Percentiles rank a stretch among this genome's conserved stretches.
phyloP scores from a whole-genome alignment of 1,140 invertebrate genomes.

The Drosophila pseudoobscura region DNA sequence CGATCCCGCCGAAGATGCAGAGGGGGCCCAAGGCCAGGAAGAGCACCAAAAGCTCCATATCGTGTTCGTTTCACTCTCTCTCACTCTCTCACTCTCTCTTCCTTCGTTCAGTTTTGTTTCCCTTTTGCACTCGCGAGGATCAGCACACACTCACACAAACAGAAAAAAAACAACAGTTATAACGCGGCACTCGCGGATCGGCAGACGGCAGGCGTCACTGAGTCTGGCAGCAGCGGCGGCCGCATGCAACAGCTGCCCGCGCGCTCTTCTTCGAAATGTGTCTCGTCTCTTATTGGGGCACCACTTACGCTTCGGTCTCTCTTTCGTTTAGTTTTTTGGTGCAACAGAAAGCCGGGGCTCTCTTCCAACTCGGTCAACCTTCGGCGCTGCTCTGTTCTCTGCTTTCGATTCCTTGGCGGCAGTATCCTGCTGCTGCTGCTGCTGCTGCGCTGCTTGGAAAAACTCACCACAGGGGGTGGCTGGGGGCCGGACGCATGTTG shows the following conservation, averaged over 20 bases:
- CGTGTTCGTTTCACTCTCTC: not conserved
- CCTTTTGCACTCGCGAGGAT: slow-evolving; percentile 57
- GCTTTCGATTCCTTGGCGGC: slow-evolving; percentile 51
- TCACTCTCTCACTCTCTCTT: not conserved
- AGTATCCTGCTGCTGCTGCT: slow-evolving; percentile 9
- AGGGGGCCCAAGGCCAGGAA: slow-evolving; percentile 23
- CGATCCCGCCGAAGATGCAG: slow-evolving; percentile 25
- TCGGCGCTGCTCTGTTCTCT: slow-evolving; percentile 65
- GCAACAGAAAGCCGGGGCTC: slow-evolving; percentile 27
- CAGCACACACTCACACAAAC: slow-evolving; percentile 47
- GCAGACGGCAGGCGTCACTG: slow-evolving; percentile 61
- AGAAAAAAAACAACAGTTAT: slow-evolving; percentile 55
- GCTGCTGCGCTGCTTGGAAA: slow-evolving; percentile 5
- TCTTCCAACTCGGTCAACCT: slow-evolving; percentile 75
- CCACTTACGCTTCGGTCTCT: slow-evolving; percentile 1
- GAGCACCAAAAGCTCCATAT: slow-evolving; percentile 15
- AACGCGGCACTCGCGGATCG: slow-evolving; percentile 25
- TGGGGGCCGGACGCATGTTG: slow-evolving; percentile 43
- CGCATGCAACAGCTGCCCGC: slow-evolving; percentile 62
- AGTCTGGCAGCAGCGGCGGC: slow-evolving; percentile 51
- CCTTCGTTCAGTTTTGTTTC: slow-evolving; percentile 14
- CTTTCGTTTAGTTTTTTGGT: not conserved
- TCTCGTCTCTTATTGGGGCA: too few species aligned
- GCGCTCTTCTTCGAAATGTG: not conserved
- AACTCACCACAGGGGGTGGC: slow-evolving; percentile 14